Conservation (phyloP, 2,888 invertebrate genomes). For the Cataglyphis altisquamis region DNA sequence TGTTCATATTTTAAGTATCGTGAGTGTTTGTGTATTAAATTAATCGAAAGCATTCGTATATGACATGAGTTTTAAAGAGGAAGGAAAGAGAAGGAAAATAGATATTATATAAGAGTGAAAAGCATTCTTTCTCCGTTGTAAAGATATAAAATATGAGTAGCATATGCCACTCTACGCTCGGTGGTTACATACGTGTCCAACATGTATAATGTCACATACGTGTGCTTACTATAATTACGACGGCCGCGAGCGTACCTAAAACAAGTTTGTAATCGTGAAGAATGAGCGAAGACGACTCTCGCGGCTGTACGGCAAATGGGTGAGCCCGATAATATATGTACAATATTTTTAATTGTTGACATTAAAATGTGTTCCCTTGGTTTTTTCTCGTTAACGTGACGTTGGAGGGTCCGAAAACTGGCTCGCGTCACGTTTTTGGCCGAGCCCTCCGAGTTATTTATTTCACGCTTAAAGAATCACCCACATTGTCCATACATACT, state of each 20-base stretch:
- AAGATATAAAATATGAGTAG: constrained; percentile 49
- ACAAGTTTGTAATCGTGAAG: constrained; percentile 63
- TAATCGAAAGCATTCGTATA: constrained; percentile 26
- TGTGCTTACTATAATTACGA: constrained; percentile 51
- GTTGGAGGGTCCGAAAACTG: constrained; percentile 72
- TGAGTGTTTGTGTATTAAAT: constrained; percentile 6
- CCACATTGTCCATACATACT: constrained; percentile 72
- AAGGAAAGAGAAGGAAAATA: not conserved
- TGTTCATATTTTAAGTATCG: not conserved
- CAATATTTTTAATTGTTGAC: constrained; percentile 86
- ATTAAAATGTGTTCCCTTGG: constrained; percentile 85
- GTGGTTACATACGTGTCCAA: constrained; percentile 43
- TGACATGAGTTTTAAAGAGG: constrained; percentile 4
- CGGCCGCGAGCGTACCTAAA: constrained; percentile 47
- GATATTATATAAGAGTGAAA: constrained; percentile 30
- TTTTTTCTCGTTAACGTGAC: constrained; percentile 82
- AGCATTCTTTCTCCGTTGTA: constrained; percentile 40
- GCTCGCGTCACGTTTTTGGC: constrained; percentile 78
- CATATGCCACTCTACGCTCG: constrained; percentile 40
- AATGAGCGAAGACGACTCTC: constrained; percentile 61
- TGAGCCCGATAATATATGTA: constrained; percentile 83
- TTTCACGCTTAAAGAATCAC: constrained; percentile 85
- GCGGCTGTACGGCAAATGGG: constrained; percentile 48
- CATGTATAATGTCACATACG: constrained; percentile 48
- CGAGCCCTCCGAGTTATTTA: constrained; percentile 84